Conservation (phyloP, 2,888 invertebrate genomes). For the Chelonus formosanus region DNA sequence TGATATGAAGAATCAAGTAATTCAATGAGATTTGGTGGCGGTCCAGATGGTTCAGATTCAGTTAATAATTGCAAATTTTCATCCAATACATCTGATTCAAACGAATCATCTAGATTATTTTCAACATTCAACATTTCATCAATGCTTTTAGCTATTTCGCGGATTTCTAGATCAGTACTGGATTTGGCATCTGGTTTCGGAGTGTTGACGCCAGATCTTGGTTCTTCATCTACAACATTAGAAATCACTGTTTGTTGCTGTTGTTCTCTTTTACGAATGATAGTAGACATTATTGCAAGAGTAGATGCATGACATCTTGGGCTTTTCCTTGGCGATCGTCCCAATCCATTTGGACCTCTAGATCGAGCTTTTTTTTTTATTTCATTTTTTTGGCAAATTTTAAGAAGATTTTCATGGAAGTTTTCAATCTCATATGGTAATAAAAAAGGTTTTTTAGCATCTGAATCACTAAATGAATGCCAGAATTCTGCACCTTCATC, state of each 20-base stretch:
- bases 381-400: conserved; percentile 43
- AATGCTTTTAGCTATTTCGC: conserved; percentile 63
- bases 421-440: conserved; percentile 79
- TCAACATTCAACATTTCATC: conserved; percentile 65
- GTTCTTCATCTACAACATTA: conserved; percentile 46
- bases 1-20: conserved; percentile 59
- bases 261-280: conserved; percentile 60
- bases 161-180: conserved; percentile 56
- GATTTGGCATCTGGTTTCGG: conserved; percentile 46
- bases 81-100: conserved; percentile 55
- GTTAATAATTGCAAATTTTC: conserved; percentile 17
- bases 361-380: conserved; percentile 43
- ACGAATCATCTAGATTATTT: conserved; percentile 67
- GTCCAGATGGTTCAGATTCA: conserved; percentile 49
- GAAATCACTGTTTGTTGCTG: conserved; percentile 41
- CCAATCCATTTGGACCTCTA: conserved; percentile 47
- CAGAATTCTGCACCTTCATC: conserved; percentile 76
- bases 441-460: conserved; percentile 72
- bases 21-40: conserved; percentile 58
- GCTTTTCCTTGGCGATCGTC: conserved; percentile 79
- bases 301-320: conserved; percentile 90
- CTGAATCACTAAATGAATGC: conserved; percentile 70
- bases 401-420: conserved; percentile 55
- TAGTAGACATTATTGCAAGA: conserved; percentile 75
- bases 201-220: conserved; percentile 37